A percentile compares a stretch with the other conserved stretches of the same genome.
Evolutionary conservation across 2,888 invertebrate species (phyloP).

Genomic region (Tetropium fuscum): DNA sequence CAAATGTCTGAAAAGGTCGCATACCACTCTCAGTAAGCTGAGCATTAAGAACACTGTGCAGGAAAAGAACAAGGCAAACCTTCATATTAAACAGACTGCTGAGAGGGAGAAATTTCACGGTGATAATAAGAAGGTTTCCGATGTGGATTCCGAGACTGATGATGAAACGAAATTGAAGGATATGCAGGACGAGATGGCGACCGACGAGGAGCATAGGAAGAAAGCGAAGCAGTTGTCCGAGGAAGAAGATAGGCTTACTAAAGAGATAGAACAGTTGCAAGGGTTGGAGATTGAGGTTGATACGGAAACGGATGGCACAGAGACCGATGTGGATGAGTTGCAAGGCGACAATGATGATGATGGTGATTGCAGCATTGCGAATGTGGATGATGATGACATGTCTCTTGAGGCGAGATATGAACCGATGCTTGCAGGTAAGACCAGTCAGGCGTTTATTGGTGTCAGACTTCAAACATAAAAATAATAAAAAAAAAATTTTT

Average conservation of each 20-base stretch:
- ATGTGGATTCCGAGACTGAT: conserved; percentile 72
- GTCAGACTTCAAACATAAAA: too few species aligned
- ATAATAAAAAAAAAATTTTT: too few species aligned
- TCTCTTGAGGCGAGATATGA: conserved; percentile 78
- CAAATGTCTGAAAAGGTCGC: conserved; percentile 57
- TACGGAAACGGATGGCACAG: conserved; percentile 85
- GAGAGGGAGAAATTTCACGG: conserved; percentile 38
- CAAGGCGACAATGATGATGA: conserved; percentile 63
- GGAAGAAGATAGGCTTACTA: conserved; percentile 80
- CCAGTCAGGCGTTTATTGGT: not conserved
- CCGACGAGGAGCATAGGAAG: conserved; percentile 78
- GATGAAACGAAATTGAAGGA: conserved; percentile 68
- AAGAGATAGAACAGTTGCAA: conserved; percentile 81
- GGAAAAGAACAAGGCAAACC: conserved; percentile 53
- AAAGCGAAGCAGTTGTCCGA: conserved; percentile 75
- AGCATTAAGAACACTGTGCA: conserved; percentile 45
- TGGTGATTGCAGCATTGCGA: conserved; percentile 33
- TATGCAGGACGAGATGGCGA: conserved; percentile 58
- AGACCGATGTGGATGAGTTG: conserved; percentile 79
- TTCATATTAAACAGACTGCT: conserved; percentile 51
- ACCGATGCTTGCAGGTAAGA: conserved; percentile 73
- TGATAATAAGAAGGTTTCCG: conserved; percentile 60
- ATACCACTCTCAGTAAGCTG: conserved; percentile 60
- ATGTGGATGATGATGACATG: conserved; percentile 59
- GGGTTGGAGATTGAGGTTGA: conserved; percentile 82